Conservation (phyloP, 1,140 invertebrate genomes). For the Glossosoma conforme region DNA sequence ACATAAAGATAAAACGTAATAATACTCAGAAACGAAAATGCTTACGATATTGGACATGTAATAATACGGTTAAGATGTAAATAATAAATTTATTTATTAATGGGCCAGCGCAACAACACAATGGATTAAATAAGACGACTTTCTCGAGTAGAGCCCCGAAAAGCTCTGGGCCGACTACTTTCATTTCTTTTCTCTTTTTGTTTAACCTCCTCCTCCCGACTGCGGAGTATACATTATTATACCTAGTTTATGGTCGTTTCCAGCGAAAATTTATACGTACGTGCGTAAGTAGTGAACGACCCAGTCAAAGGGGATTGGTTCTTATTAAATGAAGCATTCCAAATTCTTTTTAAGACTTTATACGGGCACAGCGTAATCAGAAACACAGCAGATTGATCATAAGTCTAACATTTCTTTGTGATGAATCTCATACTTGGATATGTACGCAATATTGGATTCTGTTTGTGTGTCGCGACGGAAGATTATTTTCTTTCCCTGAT, state of each 20-base stretch:
- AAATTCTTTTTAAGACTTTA: constrained; percentile 24
- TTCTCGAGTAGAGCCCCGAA: background rate
- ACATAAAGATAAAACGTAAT: too few relatives aligned
- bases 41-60: too few relatives aligned
- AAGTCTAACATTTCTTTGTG: constrained; percentile 7
- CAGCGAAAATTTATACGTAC: constrained; percentile 1
- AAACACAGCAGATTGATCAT: constrained; percentile 16
- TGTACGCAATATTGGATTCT: constrained; percentile 8
- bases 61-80: too few relatives aligned
- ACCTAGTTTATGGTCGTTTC: constrained; percentile 7
- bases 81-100: too few relatives aligned
- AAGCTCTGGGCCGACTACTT: background rate
- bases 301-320: constrained; percentile 20
- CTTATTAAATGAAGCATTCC: constrained; percentile 25
- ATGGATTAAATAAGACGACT: too few relatives aligned
- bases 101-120: too few relatives aligned
- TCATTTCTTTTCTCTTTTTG: constrained; percentile 6
- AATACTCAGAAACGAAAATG: too few relatives aligned
- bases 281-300: constrained; percentile 14
- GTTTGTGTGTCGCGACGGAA: background rate
- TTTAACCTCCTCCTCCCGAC: constrained; percentile 4
- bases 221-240: background rate
- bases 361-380: constrained; percentile 18
- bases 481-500: background rate
- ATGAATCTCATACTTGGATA: background rate